A percentile compares a stretch with the other conserved stretches of the same genome.
Conservation (phyloP, 2,797 vertebrate species). For the Ciconia nigra region DNA sequence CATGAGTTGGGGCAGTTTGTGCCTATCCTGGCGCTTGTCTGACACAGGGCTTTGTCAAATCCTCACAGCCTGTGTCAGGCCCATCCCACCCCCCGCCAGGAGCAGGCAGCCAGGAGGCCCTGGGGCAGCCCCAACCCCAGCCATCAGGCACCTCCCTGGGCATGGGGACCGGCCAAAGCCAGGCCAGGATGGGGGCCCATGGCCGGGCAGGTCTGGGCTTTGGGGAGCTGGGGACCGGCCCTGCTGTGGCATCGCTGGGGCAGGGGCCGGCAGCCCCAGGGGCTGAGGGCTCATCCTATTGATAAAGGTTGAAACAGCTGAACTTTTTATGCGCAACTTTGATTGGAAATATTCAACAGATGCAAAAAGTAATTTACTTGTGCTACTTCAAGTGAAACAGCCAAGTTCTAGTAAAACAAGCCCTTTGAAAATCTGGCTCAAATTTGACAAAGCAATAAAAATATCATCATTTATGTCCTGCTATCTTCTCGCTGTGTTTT, state of each 20-base stretch:
- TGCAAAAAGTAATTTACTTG: neutral
- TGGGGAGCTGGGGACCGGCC: neutral
- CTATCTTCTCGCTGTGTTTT: neutral
- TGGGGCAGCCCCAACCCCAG: accelerated
- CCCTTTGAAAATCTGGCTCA: neutral
- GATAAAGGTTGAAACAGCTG: neutral
- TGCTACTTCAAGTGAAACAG: neutral
- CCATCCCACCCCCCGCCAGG: neutral
- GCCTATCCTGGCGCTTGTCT: neutral
- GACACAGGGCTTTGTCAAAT: neutral
- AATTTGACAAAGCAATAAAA: neutral
- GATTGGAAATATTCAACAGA: neutral
- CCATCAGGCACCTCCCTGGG: neutral
- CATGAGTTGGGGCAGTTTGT: neutral
- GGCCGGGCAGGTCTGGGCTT: neutral
- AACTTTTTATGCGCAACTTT: neutral
- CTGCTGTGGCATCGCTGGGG: accelerated
- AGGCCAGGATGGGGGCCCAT: accelerated
- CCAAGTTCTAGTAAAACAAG: neutral
- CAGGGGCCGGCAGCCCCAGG: accelerated
- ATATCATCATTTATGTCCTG: neutral
- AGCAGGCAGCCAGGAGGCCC: neutral
- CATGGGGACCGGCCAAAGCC: accelerated
- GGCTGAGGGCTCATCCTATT: neutral
- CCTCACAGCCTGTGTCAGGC: neutral